These are phyloP conservation scores for Crocuta crocuta DNA, from an alignment of 2,113 vertebrate species.

Conservation along the genomic window DNA sequence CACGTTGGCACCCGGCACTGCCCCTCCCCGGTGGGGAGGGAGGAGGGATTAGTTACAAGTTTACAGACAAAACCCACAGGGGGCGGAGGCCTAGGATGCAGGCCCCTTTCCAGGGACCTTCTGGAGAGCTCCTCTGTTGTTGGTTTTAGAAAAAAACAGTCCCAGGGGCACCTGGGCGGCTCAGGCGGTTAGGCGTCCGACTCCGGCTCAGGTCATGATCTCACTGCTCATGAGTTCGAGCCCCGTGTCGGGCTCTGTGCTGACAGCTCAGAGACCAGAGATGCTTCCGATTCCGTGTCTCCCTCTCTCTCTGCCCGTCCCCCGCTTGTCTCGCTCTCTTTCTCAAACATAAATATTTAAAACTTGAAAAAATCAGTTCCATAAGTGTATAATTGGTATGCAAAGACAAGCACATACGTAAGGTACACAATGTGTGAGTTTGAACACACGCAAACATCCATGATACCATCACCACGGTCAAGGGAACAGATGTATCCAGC, in stretches of 20 bases:
- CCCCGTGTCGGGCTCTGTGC: rapidly evolving
- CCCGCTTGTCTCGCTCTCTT: no score
- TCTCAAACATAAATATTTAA: no score
- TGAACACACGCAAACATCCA: neutral
- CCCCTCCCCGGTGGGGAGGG: rapidly evolving
- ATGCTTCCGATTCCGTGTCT: no score
- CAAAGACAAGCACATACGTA: neutral
- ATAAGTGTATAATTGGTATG: neutral
- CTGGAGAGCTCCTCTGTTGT: neutral
- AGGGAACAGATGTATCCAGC: no score
- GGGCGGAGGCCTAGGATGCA: no score
- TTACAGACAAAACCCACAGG: neutral
- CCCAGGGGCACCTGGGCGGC: no score
- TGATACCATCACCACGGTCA: neutral
- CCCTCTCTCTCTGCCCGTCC: no score
- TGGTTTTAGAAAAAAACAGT: neutral
- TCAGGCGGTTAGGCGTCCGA: no score
- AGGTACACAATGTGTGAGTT: neutral
- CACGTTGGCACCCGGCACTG: neutral
- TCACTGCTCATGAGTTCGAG: no score
- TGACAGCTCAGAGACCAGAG: no score
- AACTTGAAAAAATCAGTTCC: no score
- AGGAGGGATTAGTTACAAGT: neutral
- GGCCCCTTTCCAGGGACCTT: neutral
- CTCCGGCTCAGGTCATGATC: no score